Base-by-base conservation (phyloP, 1,140 invertebrate species). In the Pseudomyrmex sp. region DNA sequence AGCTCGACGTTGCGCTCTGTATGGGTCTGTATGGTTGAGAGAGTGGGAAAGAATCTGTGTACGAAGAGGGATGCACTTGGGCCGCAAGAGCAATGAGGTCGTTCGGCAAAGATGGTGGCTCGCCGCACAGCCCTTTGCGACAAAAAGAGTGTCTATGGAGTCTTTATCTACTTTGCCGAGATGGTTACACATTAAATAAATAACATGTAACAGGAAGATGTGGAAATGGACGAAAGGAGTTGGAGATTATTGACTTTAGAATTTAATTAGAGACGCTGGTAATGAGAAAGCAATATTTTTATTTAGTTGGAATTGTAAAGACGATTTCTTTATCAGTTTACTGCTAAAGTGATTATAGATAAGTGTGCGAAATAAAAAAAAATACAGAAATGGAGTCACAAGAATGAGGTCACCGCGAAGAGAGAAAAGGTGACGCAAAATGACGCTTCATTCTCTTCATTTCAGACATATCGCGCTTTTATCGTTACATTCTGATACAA, bases 21-120 rank as follows among this genome's bases (percentile, higher is more conserved):
- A 80, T 72, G 44, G 76, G 61, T 80, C 54, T 54, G 65, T 35
- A 18, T 20, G 10, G n/a, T 52, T 18, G 54, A 59, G 76, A 48
- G 65, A 15, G 23, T 50, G 75, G 75, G 52, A 59, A 80, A 80
- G 76, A 72, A 46, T 70, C 76, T 46, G 35, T n/a, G 13, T 46
- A 18, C 35, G 35, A 35, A 63, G 62, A 50, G 65, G 65, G 66
- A 70, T 80, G 76, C 66, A 70, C 59, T 66, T 46, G 20, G 56
- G 76, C 20, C 61, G 35, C 66, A 35, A 80, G n/a, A 50, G 54
- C 76, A 54, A 79, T 44, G 52, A 10, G 44, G 15, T 59, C 65
- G 20, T 54, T 46, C 12, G 20, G 44, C 76, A 80, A 35, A 80
- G 66, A 80, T 80, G 76, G 76, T 80, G 66, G 75, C 52, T 23